These are phyloP conservation scores for Helicoverpa assulta DNA, from an alignment of 2,888 invertebrate species.

Conservation along the genomic window DNA sequence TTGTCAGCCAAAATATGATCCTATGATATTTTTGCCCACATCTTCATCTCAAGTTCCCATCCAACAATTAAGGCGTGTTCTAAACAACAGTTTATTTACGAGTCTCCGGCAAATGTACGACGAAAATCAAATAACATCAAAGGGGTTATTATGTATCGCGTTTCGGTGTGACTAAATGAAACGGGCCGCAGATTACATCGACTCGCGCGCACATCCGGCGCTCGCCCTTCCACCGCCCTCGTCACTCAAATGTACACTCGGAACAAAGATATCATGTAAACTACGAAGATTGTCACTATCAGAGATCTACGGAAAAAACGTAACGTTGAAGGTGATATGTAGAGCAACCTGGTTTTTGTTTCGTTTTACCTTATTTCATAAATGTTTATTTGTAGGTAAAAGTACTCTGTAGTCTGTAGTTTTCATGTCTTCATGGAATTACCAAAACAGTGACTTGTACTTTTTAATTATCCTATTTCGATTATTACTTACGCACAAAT, in stretches of 20 bases:
- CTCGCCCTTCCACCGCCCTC: constrained; percentile 65
- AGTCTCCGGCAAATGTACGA: constrained; percentile 73
- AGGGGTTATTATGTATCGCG: constrained; percentile 76
- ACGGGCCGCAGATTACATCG: constrained; percentile 74
- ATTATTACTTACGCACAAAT: too few relatives aligned
- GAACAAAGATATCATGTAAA: constrained; percentile 45
- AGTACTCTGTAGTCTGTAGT: too few relatives aligned
- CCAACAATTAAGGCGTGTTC: constrained; percentile 50
- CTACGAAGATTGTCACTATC: constrained; percentile 17
- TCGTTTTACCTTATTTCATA: neutral
- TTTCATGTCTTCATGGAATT: too few relatives aligned
- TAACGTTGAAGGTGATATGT: neutral
- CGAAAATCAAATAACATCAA: constrained; percentile 78
- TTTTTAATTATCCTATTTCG: too few relatives aligned
- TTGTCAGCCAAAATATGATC: neutral
- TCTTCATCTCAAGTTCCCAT: constrained; percentile 37
- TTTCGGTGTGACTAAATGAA: constrained; percentile 75
- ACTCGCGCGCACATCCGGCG: constrained; percentile 75
- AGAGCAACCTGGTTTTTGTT: constrained; percentile 7
- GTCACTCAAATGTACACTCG: constrained; percentile 41
- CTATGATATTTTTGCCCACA: constrained; percentile 13
- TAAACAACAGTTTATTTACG: constrained; percentile 68
- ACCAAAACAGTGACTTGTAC: too few relatives aligned
- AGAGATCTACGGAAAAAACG: constrained; percentile 22
- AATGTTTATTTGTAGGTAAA: neutral